These are phyloP conservation scores for Cartodere bifasciata DNA, from an alignment of 2,888 invertebrate genomes.

Conservation along the genomic window DNA sequence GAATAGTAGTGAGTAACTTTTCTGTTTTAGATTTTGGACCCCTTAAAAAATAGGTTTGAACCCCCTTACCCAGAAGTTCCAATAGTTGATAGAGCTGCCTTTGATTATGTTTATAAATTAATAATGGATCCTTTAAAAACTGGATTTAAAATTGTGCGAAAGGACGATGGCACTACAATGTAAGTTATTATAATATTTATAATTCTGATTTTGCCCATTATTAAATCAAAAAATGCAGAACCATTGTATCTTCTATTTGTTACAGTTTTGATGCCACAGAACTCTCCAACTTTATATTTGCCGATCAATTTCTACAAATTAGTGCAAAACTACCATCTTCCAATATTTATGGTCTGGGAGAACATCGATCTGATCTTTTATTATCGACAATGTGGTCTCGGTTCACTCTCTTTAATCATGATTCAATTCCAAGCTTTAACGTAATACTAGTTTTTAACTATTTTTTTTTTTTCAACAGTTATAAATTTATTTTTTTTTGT, in stretches of 20 bases:
- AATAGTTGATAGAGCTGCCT: conserved; percentile 37
- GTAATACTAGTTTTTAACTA: conserved; percentile 31
- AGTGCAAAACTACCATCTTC: conserved; percentile 47
- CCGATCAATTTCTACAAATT: conserved; percentile 65
- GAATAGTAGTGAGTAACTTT: neutral
- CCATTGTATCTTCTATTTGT: conserved; percentile 12
- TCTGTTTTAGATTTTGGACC: conserved; percentile 34
- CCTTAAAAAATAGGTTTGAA: conserved; percentile 45
- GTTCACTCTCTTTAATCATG: conserved; percentile 57
- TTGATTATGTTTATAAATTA: conserved; percentile 42
- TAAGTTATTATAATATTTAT: conserved; percentile 26
- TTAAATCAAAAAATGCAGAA: neutral
- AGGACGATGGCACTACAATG: conserved; percentile 41
- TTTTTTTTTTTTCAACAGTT: conserved; percentile 7
- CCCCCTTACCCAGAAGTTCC: conserved; percentile 54
- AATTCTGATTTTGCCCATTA: conserved; percentile 4
- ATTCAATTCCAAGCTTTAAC: conserved; percentile 49
- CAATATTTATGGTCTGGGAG: conserved; percentile 63
- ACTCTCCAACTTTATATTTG: conserved; percentile 55
- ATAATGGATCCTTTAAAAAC: conserved; percentile 40
- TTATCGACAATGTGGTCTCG: conserved; percentile 54
- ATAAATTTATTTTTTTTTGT: conserved; percentile 14
- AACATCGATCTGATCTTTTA: conserved; percentile 49
- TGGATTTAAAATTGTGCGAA: conserved; percentile 51
- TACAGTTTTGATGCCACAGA: conserved; percentile 55